A percentile compares a stretch with the other conserved stretches of the same genome.
phyloP scores from a whole-genome alignment of 1,140 invertebrate genomes.

The Pararge aegeria region DNA sequence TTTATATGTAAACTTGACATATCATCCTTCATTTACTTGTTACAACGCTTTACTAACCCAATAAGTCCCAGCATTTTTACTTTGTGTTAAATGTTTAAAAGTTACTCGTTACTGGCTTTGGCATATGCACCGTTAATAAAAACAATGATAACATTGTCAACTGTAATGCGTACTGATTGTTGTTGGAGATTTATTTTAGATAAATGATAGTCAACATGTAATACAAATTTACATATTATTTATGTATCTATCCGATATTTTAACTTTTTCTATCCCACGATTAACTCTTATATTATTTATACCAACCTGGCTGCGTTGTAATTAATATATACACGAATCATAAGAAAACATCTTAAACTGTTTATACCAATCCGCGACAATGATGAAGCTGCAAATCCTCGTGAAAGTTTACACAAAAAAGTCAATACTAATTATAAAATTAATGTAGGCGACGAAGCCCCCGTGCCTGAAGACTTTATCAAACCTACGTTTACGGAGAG shows the following conservation, averaged over 20 bases:
- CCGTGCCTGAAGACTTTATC: slow-evolving; percentile 92
- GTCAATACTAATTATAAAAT: slow-evolving; percentile 44
- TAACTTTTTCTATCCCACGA: slow-evolving; percentile 54
- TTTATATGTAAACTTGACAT: not conserved
- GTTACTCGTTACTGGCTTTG: slow-evolving; percentile 60
- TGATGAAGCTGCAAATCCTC: slow-evolving; percentile 51
- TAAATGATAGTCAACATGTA: slow-evolving; percentile 43
- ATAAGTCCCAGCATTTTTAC: slow-evolving; percentile 18
- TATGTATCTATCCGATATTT: slow-evolving; percentile 52
- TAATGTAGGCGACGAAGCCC: slow-evolving; percentile 92
- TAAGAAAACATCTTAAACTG: slow-evolving; percentile 78
- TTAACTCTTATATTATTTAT: slow-evolving; percentile 68
- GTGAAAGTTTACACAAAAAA: slow-evolving; percentile 28
- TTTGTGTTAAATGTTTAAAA: slow-evolving; percentile 33
- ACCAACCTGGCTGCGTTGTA: slow-evolving; percentile 47
- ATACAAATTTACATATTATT: slow-evolving; percentile 45
- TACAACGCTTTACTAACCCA: slow-evolving; percentile 26
- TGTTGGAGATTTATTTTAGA: slow-evolving; percentile 37
- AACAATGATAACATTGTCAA: slow-evolving; percentile 52
- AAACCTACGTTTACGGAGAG: slow-evolving; percentile 98
- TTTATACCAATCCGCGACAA: slow-evolving; percentile 30
- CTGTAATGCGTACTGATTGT: slow-evolving; percentile 76
- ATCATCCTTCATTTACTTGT: slow-evolving; percentile 16
- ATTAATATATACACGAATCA: slow-evolving; percentile 52
- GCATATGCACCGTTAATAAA: slow-evolving; percentile 57